Evolutionary conservation across 2,888 invertebrate genomes (phyloP), one percentile per base, ranked within the genome.

Genomic region (Tiphia femorata): DNA sequence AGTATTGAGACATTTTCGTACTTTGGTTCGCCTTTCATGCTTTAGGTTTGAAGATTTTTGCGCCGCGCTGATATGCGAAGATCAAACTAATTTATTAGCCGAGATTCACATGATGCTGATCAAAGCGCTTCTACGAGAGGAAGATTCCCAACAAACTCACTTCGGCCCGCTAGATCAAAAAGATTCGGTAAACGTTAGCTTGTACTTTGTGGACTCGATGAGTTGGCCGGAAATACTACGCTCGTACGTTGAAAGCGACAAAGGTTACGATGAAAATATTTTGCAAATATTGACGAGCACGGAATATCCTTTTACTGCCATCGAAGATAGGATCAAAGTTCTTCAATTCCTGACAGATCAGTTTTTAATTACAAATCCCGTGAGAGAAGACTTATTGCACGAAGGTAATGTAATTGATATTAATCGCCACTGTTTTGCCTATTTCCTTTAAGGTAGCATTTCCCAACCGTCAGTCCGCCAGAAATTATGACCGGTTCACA

Each of bases 11-110:
- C 94, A 97, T 81, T 99, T 98, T 84, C 90, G 96, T 70, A 93
- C 93, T 77, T 86, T 96, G 72, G 92, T 98, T 21, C 89, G 98
- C 58, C 86, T 99, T 42, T 97, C 98, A 21, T 97, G 97, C 10
- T 98, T 93, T 84, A 90, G 96, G 61, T 91, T 98, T 80, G 99
- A 99, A 86, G 98, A 99, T 84, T 94, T 99, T 79, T 97, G 97
- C 87, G 95, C 96, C 25, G 95, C 96, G 41, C 83, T 99, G 54
- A 88, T 92, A 60, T 93, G 93, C 79, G 95, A 97, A 75, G 97
- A 98, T 82, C 96, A 97, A 82, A 96, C 94, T 76, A 92, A 91
- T 78, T 86, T 99, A 56, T 86, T 98, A 19, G 91, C 95, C 8
- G 99, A 99, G 86, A 90, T 97, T 66, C 98, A 99, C 84, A 93